phyloP scores from a whole-genome alignment of 2,113 vertebrate species.

The Bos indicus region DNA sequence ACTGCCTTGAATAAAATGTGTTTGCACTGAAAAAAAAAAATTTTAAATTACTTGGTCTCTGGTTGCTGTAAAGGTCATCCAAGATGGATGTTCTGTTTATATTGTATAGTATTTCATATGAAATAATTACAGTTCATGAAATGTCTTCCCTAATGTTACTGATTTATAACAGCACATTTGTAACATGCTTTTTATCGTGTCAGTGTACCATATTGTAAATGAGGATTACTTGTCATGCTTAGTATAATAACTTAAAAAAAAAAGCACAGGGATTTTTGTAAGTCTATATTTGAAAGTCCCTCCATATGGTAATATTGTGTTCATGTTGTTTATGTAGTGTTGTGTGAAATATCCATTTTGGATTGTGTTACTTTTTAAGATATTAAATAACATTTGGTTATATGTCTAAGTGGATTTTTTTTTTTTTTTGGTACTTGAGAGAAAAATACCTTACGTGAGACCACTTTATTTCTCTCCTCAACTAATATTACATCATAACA shows the following conservation, averaged over 20 bases:
- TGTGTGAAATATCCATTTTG: conserved; percentile 96
- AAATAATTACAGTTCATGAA: conserved; percentile 96
- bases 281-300: conserved; percentile 99
- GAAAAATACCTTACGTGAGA: conserved; percentile 34
- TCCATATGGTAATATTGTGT: conserved; percentile 96
- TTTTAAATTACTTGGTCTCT: conserved; percentile 87
- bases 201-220: conserved; percentile 98
- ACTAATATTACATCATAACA: background rate
- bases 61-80: conserved; percentile 94
- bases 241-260: conserved; percentile 95
- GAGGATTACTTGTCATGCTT: conserved; percentile 98
- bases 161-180: conserved; percentile 96
- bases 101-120: conserved; percentile 97
- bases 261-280: conserved; percentile 95
- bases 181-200: conserved; percentile 98
- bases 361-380: conserved; percentile 99
- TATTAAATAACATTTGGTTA: conserved; percentile 99
- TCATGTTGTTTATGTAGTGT: conserved; percentile 97
- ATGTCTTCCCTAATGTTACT: conserved; percentile 98
- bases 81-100: conserved; percentile 94
- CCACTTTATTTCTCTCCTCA: conserved; percentile 36
- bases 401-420: conserved; percentile 85
- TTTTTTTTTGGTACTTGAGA: conserved; percentile 67
- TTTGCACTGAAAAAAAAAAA: conserved; percentile 91
- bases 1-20: conserved; percentile 93